Evolutionary conservation across 2,113 vertebrate species (phyloP), one percentile per base, ranked within the genome.

Genomic region (Peromyscus leucopus): DNA sequence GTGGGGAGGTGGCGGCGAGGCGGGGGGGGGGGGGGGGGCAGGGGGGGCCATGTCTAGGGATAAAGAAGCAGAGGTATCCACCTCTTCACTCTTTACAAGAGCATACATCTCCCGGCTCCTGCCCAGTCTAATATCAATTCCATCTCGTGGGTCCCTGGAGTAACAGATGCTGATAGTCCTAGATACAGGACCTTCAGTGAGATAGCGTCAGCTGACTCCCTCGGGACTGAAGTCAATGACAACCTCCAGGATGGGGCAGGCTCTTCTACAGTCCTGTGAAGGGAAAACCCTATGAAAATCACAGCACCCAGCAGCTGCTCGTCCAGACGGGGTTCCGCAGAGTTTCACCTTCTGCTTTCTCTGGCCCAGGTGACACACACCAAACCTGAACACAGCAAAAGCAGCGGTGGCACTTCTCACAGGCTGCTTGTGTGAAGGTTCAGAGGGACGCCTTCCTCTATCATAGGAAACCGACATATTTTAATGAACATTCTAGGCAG

Each of bases 181-280:
- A 99, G 99, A 99, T 98, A 99, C 98, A 98, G 98, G 98, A 97
- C 97, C 98, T 97, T 97, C 46, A 55, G 97, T 83, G 97, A 98
- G 98, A 98, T 2, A 51, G 98, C 99, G 99, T 99, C 98, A 99
- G 98, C 98, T 98, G 98, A 98, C 98, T 98, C 99, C 98, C 98
- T 98, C 42, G 65, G 99, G 99, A 99, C 99, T 99, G 99, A 98
- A 98, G 97, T 99, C 99, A 99, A 99, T 98, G 98, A 98, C 99
- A 99, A 98, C 98, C 88, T n/a, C 97, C 98, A 97, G 98, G 95
- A 98, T 86, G 75, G 98, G 67, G 97, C 99, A 99, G 98, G 98
- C 98, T 98, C 97, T 97, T 98, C 96, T 82, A 85, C 90, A 59
- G 76, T 79, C 55, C 67, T 88, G 46, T 17, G 79, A 94, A 93